These are phyloP conservation scores for Dasysyrphus tricinctus DNA, from an alignment of 2,888 invertebrate species.

Conservation along the genomic window DNA sequence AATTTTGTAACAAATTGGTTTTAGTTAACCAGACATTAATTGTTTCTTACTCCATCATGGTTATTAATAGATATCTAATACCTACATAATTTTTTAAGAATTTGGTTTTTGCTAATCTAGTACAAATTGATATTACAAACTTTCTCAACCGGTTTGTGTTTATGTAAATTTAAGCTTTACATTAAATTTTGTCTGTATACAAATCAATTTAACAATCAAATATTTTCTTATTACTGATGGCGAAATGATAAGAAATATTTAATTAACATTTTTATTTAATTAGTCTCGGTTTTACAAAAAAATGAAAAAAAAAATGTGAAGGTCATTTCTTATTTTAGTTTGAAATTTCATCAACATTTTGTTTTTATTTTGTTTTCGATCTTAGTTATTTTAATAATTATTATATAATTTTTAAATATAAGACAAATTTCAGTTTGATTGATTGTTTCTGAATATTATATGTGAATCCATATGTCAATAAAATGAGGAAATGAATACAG, in stretches of 20 bases:
- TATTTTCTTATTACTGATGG: not conserved
- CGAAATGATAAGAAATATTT: not conserved
- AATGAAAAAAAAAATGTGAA: not conserved
- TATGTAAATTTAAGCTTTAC: not conserved
- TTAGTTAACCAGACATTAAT: not conserved
- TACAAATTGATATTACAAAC: not conserved
- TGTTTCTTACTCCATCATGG: not conserved
- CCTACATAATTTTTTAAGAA: not conserved
- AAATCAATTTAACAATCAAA: not conserved
- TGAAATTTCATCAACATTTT: slow-evolving; percentile 9
- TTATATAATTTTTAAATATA: slow-evolving; percentile 15
- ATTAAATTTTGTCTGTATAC: not conserved
- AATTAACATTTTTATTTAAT: not conserved
- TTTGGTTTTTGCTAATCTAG: not conserved
- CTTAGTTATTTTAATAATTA: slow-evolving; percentile 7
- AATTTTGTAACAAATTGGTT: not conserved
- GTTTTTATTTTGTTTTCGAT: slow-evolving; percentile 8
- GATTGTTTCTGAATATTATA: not conserved
- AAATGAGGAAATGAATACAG: slow-evolving; percentile 2
- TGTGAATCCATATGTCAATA: slow-evolving; percentile 9
- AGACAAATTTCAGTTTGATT: slow-evolving; percentile 34
- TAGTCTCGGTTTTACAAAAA: not conserved
- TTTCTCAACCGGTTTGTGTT: not conserved
- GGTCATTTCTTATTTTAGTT: not conserved
- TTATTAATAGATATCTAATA: not conserved